Evolutionary conservation across 2,888 invertebrate species (phyloP).

Genomic region (Dione vanillae): DNA sequence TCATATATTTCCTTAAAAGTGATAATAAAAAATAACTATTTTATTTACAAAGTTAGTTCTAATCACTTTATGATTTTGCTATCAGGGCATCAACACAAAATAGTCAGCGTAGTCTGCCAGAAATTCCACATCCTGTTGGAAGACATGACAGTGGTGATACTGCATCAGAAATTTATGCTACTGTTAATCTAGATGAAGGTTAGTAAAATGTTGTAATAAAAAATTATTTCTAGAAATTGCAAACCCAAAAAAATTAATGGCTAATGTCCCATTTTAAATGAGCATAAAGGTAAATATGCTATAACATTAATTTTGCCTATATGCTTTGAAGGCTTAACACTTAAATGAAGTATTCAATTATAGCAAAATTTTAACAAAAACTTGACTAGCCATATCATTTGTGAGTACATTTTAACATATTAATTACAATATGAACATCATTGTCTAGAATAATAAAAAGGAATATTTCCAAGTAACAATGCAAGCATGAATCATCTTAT

Average conservation of each 20-base stretch:
- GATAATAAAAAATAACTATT: too few species aligned
- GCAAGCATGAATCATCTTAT: conserved; percentile 35
- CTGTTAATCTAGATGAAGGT: conserved; percentile 86
- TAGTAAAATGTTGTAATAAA: conserved; percentile 34
- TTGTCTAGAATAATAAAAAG: conserved; percentile 22
- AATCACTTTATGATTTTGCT: conserved; percentile 3
- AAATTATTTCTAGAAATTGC: background rate
- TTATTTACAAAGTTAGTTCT: too few species aligned
- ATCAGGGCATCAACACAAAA: conserved; percentile 80
- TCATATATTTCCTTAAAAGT: too few species aligned
- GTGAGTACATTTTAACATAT: background rate
- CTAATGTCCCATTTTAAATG: too few species aligned
- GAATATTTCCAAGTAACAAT: conserved; percentile 23
- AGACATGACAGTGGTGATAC: conserved; percentile 88
- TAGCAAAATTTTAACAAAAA: too few species aligned
- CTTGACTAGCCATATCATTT: background rate
- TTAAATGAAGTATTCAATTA: background rate
- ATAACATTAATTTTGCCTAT: background rate
- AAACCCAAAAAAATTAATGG: background rate
- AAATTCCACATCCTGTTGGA: conserved; percentile 89
- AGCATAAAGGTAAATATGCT: background rate
- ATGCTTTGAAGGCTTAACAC: background rate
- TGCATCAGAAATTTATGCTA: conserved; percentile 93
- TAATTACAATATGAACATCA: conserved; percentile 20
- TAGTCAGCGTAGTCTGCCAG: conserved; percentile 91